Conservation (phyloP, 2,113 vertebrate species). For the cat (Felis catus) region DNA sequence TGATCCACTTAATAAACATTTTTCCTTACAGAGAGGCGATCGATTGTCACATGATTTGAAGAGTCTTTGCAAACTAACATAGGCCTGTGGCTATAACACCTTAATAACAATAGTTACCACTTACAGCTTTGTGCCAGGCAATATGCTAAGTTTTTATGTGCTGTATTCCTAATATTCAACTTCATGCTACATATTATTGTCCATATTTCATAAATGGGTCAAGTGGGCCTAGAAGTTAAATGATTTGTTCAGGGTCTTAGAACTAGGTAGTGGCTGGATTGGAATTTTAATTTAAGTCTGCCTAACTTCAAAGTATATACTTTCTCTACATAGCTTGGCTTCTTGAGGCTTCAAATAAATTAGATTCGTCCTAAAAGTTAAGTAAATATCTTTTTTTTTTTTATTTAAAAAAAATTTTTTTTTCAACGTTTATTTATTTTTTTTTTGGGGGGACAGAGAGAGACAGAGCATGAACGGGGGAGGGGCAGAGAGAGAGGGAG, state of each 20-base stretch:
- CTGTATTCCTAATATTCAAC: neutral
- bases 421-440: no score
- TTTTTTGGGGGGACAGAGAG: no score
- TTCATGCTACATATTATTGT: slow-evolving; percentile 18
- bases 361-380: slow-evolving; percentile 28
- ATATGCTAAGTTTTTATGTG: slow-evolving; percentile 5
- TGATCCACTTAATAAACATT: neutral
- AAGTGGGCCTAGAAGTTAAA: neutral
- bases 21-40: slow-evolving; percentile 20
- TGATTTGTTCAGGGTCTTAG: slow-evolving; percentile 7
- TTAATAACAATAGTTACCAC: neutral
- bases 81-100: neutral
- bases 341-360: slow-evolving; percentile 26
- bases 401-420: no score
- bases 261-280: slow-evolving; percentile 9
- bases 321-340: slow-evolving; percentile 25
- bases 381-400: neutral
- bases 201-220: neutral
- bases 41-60: slow-evolving; percentile 36
- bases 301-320: neutral
- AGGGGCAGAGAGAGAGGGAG: no score
- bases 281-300: slow-evolving; percentile 38
- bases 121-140: neutral
- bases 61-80: neutral
- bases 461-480: no score